Base-by-base conservation (phyloP, 2,888 invertebrate species). In the Apotomis capreana region DNA sequence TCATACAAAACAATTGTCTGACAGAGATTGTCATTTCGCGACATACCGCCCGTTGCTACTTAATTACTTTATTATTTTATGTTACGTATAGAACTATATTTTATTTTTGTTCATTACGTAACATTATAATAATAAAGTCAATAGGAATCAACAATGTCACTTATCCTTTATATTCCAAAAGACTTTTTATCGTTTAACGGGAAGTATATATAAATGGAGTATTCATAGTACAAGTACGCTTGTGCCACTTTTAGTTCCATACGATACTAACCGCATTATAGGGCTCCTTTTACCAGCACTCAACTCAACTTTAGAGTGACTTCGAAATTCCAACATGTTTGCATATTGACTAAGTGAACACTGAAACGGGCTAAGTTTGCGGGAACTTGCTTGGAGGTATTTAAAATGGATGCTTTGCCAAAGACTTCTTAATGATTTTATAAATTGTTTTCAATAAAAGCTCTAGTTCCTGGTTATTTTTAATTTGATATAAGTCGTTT, bases 241-340 rank as follows among this genome's bases (percentile, higher is more conserved):
- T 49, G 10, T 36, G 36, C 15, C 55, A 13, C 51, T 57, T 68
- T 58, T 36, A 67, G 26, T 61, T 36, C n/a, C 3, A 15, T 40
- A 44, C 57, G 61, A 61, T 44, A 69, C 62, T 68, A 71, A 68
- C 67, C 12, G 40, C 62, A 68, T 71, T 76, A 74, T 73, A 74
- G 75, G 73, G 76, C 76, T 75, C 77, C 77, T 76, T 77, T 75
- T 76, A 75, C 76, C 68, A 60, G 70, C 69, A 70, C 70, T 74
- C 69, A 77, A 78, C 75, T 78, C 78, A 70, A 37, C 73, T 26
- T 26, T 70, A 76, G 76, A 84, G 82, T 83, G 83, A 84, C 81
- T 86, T 84, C 84, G 80, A 84, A 83, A 86, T 85, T 82, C 79
- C 81, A 84, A 83, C 81, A 83, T 81, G 84, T 86, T 84, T 84